These are phyloP conservation scores for Agelas oroides DNA, from an alignment of 37 sponge, comb jelly and placozoan genomes.

Conservation along the genomic window DNA sequence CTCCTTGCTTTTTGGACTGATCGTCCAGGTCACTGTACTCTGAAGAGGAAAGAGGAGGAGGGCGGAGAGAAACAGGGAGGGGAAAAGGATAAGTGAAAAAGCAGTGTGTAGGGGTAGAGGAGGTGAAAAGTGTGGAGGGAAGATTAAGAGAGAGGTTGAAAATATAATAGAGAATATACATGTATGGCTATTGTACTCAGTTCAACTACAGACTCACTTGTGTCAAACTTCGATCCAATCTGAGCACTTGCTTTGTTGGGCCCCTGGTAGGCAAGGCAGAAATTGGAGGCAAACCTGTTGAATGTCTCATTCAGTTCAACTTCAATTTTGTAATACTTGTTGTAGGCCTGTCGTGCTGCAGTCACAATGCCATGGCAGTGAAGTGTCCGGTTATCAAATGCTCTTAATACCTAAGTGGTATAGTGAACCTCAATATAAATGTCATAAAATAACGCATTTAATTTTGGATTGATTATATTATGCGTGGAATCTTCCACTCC, in stretches of 20 bases:
- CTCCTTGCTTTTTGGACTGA: not conserved
- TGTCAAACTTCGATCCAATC: not conserved
- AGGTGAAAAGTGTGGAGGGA: no score
- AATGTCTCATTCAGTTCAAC: conserved; percentile 57
- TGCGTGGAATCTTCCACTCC: no score
- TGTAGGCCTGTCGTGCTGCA: not conserved
- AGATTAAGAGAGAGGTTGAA: no score
- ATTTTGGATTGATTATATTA: no score
- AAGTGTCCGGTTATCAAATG: not conserved
- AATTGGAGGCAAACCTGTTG: conserved; percentile 48
- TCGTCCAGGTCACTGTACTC: conserved; percentile 48
- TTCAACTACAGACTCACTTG: not conserved
- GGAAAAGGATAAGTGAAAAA: no score
- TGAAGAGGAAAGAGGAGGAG: not conserved
- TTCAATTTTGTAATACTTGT: conserved; percentile 28
- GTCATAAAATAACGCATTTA: no score
- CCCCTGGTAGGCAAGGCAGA: conserved; percentile 50
- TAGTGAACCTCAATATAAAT: no score
- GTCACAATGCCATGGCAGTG: not conserved
- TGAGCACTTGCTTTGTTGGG: conserved; percentile 51
- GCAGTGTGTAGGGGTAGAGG: no score
- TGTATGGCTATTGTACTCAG: no score
- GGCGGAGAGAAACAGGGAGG: no score
- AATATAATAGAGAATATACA: no score
- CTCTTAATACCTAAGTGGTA: no score